Conservation (phyloP, 2,113 vertebrate species). For the Henicopernis longicauda region DNA sequence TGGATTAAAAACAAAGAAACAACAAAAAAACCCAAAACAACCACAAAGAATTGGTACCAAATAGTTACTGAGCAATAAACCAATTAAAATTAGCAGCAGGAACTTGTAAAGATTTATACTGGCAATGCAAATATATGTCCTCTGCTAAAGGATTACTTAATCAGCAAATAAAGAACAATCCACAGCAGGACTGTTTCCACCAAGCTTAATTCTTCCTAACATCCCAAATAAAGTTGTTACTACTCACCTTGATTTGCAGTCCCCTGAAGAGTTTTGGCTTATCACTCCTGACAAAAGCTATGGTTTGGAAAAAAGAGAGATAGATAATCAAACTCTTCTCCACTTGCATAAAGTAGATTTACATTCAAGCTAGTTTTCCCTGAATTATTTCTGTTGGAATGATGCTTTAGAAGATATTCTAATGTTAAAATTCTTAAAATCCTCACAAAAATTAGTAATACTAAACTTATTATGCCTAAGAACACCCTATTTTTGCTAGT, state of each 20-base stretch:
- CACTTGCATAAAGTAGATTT: not conserved
- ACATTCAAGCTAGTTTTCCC: not conserved
- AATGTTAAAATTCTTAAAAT: not conserved
- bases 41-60: not conserved
- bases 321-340: not conserved
- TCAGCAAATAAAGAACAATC: not conserved
- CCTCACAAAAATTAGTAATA: not conserved
- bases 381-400: not conserved
- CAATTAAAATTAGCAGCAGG: not conserved
- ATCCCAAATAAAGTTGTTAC: not conserved
- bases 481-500: not conserved
- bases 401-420: not conserved
- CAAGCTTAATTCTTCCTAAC: not conserved
- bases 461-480: not conserved
- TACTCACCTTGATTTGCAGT: slow-evolving; percentile 94
- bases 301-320: slow-evolving; percentile 10
- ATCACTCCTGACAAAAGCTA: slow-evolving; percentile 98
- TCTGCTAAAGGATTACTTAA: not conserved
- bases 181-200: not conserved
- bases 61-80: not conserved
- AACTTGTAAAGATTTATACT: not conserved
- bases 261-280: slow-evolving; percentile 98
- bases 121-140: not conserved
- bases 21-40: not conserved
- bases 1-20: not conserved